Evolutionary conservation across 1,140 invertebrate genomes (phyloP), one percentile per base, ranked within the genome.

Genomic region (Ctenoplectra terminalis): DNA sequence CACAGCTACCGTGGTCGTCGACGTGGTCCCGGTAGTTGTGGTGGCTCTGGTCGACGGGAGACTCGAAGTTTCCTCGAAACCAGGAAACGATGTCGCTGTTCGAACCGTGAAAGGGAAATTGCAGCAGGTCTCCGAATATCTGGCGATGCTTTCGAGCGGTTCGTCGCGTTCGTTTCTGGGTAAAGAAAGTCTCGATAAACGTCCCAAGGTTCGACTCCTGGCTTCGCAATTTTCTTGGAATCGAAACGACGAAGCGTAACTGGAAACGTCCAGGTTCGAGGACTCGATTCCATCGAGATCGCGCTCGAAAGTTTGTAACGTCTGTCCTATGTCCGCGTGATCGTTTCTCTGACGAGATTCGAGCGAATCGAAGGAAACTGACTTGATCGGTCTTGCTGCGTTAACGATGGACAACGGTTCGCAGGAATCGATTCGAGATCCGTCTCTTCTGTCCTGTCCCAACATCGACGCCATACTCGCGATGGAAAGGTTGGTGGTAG

Each of bases 71-170:
- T 17, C 77, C 31, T 73, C 77, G 58, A 63, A 63, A 4, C 23
- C 58, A 0, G 77, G 56, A 6, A 54, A 63, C 26, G 23, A 0
- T 1, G 69, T 20, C 7, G 46, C 2, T 4, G 17, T 7, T 4
- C 77, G 58, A n/a, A 26, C 48, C 0, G 15, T 7, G 69, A 64
- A 80, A 0, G 77, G 77, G 26, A 80, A 80, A 29, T 54, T 73
- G 48, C 70, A 54, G n/a, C 77, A 73, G 34, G 77, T 73, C 58
- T 80, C 77, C 2, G 70, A 52, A 31, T 54, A 80, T 8, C 56
- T 34, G 1, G n/a, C n/a, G 0, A 40, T 20, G 1, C 11, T n/a
- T 0, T 63, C 56, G 1, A 37, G 5, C 31, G 20, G 8, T 4
- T 5, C 1, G 11, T 64, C 46, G 1, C 34, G 43, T 2, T 61